A percentile compares a stretch with the other conserved stretches of the same genome.
phyloP scores from a whole-genome alignment of 2,888 invertebrate species.

The Nudaria mundana region DNA sequence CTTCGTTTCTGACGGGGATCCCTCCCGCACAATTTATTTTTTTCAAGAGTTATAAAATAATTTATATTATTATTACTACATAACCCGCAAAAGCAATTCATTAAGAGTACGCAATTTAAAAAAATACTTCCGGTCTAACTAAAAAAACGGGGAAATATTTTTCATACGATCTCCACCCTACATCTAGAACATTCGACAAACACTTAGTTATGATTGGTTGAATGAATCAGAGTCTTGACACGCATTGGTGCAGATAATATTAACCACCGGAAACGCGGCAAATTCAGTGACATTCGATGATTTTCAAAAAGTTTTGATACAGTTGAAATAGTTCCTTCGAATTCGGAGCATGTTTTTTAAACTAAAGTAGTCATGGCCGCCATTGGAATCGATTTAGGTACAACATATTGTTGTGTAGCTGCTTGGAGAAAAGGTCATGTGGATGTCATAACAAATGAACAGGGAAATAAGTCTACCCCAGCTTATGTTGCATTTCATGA shows the following conservation, averaged over 20 bases:
- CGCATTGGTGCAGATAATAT: constrained; percentile 54
- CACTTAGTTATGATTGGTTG: constrained; percentile 47
- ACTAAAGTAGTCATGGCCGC: constrained; percentile 46
- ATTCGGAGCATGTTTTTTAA: neutral
- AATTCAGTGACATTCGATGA: constrained; percentile 4
- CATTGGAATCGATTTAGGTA: constrained; percentile 66
- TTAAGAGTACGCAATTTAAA: too few relatives aligned
- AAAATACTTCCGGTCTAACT: too few relatives aligned
- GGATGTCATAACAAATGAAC: constrained; percentile 59
- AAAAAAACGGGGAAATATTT: constrained; percentile 4
- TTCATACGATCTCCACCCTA: constrained; percentile 40
- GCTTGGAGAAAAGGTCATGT: constrained; percentile 53
- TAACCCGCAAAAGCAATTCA: too few relatives aligned
- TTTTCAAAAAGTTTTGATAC: constrained; percentile 15
- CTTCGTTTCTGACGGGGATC: too few relatives aligned
- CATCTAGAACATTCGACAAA: constrained; percentile 45
- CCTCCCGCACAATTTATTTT: too few relatives aligned
- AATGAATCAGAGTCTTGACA: constrained; percentile 44
- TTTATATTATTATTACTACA: too few relatives aligned
- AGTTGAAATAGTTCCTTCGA: neutral
- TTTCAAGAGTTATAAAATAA: too few relatives aligned
- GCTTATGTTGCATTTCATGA: constrained; percentile 60
- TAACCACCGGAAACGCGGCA: constrained; percentile 37
- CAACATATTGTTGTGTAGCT: constrained; percentile 58
- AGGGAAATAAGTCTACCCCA: constrained; percentile 57